Evolutionary conservation across 2,797 vertebrate species (phyloP).

Genomic region (Premnoplex brunnescens): DNA sequence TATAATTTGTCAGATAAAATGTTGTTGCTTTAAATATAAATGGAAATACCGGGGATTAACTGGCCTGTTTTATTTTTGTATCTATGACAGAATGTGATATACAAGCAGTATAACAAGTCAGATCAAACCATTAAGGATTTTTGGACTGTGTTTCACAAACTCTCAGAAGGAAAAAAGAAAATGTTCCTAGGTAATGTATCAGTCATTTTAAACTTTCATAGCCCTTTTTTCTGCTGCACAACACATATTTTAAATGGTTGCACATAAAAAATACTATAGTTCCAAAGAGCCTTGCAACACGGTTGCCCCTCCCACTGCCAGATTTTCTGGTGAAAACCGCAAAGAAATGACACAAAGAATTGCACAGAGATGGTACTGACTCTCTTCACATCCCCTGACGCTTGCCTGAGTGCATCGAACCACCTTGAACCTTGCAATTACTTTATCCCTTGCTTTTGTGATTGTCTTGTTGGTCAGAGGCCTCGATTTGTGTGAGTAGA

Average conservation of each 20-base stretch:
- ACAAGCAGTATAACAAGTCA: neutral
- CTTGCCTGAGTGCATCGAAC: neutral
- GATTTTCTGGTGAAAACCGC: neutral
- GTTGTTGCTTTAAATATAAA: conserved; percentile 10
- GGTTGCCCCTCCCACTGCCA: fast-evolving
- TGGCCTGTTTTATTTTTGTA: conserved; percentile 17
- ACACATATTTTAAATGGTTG: neutral
- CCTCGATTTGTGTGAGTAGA: neutral
- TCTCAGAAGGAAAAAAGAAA: conserved; percentile 73
- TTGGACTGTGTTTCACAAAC: conserved; percentile 75
- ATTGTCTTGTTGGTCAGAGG: neutral
- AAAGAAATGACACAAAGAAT: neutral
- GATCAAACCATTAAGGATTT: conserved; percentile 73
- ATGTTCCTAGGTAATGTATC: conserved; percentile 74
- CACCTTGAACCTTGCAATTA: neutral
- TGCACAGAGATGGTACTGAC: neutral
- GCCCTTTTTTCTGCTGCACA: neutral
- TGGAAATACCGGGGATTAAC: neutral
- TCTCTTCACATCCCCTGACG: neutral
- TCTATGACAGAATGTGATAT: conserved; percentile 59
- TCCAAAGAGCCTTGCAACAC: neutral
- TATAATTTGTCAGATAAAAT: neutral
- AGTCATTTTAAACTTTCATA: neutral
- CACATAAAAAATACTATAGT: neutral
- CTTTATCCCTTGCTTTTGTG: neutral